Base-by-base conservation (phyloP, 1,140 invertebrate genomes). In the Eriocheir sinensis region DNA sequence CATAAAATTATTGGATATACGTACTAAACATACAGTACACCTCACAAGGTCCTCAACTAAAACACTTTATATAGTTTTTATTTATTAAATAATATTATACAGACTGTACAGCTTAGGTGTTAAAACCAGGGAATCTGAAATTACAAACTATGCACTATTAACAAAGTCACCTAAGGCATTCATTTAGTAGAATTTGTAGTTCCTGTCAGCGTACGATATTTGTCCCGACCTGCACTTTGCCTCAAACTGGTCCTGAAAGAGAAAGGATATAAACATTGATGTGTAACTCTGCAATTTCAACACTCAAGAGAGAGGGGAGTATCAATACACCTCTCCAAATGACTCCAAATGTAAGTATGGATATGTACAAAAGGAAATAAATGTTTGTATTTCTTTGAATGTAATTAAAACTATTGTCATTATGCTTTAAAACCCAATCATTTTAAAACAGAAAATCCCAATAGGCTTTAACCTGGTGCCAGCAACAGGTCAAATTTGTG, bases 161-260 rank as follows among this genome's bases (percentile, higher is more conserved):
- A 41, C 34, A 40, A 27, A n/a, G 34, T 72, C 2, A 12, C 27
- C 21, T n/a, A 21, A 38, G 4, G 8, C 40, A 12, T 12, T 15
- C 38, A 27, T 4, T 80, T 91, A 91, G 0, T 17, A 15, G 34
- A 91, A 91, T 60, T 91, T 91, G 90, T 79, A 91, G 36, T 91
- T 60, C 2, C 90, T 3, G 38, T 34, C 30, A 32, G 90, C 90
- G 38, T 91, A 91, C 9, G 90, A 79, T 21, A 91, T n/a, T 15
- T 91, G 90, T 6, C 90, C 90, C 6, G 90, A 79, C 21, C 90
- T 53, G 44, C 40, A 53, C 36, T 80, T 91, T 32, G 34, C 17
- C 38, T 91, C 90, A 40, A 80, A 80, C 32, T 80, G 32, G 0
- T 91, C 90, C 90, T 91, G 90, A 32, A 91, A 91, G 8, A 2